Conservation (phyloP, 2,888 invertebrate species). For the Chouioia cunea region DNA sequence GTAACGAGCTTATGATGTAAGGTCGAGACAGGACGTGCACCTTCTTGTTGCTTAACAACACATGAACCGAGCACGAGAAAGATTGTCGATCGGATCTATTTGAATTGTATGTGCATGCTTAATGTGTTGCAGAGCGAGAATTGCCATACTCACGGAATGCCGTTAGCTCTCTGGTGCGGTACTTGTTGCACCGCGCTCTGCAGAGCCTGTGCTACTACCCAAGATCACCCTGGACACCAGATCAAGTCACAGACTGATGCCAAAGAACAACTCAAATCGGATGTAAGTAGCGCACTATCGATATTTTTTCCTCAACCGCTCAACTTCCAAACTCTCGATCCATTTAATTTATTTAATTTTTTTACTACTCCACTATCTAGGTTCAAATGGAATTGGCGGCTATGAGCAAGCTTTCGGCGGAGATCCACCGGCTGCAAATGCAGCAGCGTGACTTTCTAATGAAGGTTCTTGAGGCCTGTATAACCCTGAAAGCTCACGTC, state of each 20-base stretch:
- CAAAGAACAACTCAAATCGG: conserved; percentile 76
- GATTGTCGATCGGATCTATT: background rate
- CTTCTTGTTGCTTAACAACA: background rate
- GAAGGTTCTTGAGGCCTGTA: conserved; percentile 81
- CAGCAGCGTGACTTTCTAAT: conserved; percentile 81
- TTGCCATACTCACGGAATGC: conserved; percentile 81
- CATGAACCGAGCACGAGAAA: too few relatives aligned
- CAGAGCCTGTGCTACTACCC: conserved; percentile 76
- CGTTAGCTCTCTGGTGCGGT: conserved; percentile 79
- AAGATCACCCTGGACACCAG: conserved; percentile 77
- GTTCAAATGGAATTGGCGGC: conserved; percentile 77
- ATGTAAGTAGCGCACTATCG: conserved; percentile 66
- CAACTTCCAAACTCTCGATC: background rate
- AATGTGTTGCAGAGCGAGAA: conserved; percentile 70
- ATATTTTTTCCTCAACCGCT: background rate
- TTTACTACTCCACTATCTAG: conserved; percentile 53
- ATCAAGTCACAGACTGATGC: conserved; percentile 78
- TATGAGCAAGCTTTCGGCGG: conserved; percentile 78
- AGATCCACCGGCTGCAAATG: conserved; percentile 78
- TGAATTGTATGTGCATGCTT: background rate
- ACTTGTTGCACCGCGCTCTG: conserved; percentile 76
- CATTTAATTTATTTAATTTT: background rate
- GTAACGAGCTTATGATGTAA: conserved; percentile 58
- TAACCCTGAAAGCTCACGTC: conserved; percentile 80
- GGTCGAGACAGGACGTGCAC: conserved; percentile 38